Conservation (phyloP, 2,113 vertebrate species). For the Python bivittatus region DNA sequence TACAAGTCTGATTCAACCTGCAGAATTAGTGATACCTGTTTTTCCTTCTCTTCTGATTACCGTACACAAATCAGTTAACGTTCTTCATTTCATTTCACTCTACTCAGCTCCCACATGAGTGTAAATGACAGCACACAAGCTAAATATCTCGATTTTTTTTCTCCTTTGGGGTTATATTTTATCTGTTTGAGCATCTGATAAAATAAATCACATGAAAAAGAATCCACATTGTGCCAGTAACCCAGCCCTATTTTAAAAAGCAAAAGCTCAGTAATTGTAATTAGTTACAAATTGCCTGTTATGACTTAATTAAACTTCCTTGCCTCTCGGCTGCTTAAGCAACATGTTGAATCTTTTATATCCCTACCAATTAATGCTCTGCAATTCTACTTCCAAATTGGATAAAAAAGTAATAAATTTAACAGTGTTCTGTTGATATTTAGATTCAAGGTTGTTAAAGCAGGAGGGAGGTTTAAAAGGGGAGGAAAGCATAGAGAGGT, state of each 20-base stretch:
- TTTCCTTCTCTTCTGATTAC: conserved; percentile 17
- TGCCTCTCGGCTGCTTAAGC: conserved; percentile 61
- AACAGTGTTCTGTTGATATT: conserved; percentile 65
- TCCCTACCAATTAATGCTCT: conserved; percentile 63
- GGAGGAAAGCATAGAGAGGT: conserved; percentile 56
- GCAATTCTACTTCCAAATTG: conserved; percentile 70
- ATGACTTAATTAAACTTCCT: conserved; percentile 71
- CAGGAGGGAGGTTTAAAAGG: conserved; percentile 17
- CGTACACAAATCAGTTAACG: conserved; percentile 10
- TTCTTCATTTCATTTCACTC: neutral
- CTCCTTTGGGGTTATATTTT: conserved; percentile 28
- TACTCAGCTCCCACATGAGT: conserved; percentile 13
- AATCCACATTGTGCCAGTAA: conserved; percentile 46
- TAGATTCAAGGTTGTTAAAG: conserved; percentile 55
- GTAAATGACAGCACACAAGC: conserved; percentile 9
- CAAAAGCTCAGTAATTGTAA: conserved; percentile 57
- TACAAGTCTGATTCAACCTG: conserved; percentile 30
- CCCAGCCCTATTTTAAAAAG: conserved; percentile 30
- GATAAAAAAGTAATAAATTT: conserved; percentile 68
- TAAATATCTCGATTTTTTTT: neutral
- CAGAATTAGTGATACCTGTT: conserved; percentile 42
- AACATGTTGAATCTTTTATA: conserved; percentile 69
- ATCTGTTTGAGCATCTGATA: conserved; percentile 38
- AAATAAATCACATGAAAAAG: conserved; percentile 36
- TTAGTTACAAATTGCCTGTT: conserved; percentile 71